Evolutionary conservation across 1,140 invertebrate species (phyloP), one percentile per base, ranked within the genome.

Genomic region (Trachymyrmex cornetzi): DNA sequence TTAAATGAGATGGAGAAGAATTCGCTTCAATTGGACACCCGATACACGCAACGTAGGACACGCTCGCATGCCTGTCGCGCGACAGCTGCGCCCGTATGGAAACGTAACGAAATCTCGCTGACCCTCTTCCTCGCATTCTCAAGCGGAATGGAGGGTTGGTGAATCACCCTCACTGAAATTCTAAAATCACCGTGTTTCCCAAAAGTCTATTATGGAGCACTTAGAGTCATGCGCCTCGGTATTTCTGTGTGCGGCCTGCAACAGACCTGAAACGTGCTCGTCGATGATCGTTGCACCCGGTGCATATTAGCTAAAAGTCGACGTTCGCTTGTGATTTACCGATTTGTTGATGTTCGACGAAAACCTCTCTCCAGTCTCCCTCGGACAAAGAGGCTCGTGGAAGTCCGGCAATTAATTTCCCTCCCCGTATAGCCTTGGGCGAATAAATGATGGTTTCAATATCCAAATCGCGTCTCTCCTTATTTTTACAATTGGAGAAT

Each of bases 201-300:
- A 90, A 91, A 91, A 91, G 89, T 91, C 90, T 90, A 91, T 91
- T 91, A 90, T 44, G 82, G 89, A 91, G 82, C 89, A 80, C 89
- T 88, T 84, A 57, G 86, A 86, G 82, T 91, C 89, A 90, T 86
- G 48, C 30, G 71, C 59, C 77, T 38, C 84, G 87, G 87, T 75
- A 89, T 89, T 87, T 82, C 69, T 44, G 75, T n/a, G 48, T 50
- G 19, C 27, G 7, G 34, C 34, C 27, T 30, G 55, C n/a, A 7
- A 7, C 2, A 22, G 22, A 30, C 66, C 59, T 34, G 81, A 71
- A 53, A 50, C 55, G 75, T 84, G 57, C 66, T 27, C 30, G 12
- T 53, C 22, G 50, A 61, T 77, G 84, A 86, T 77, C 85, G 77
- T 57, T 89, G 87, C 79, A 88, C 82, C 61, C 88, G 22, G 27